phyloP scores from a whole-genome alignment of 2,113 vertebrate species.

The Psittacara wagleri region DNA sequence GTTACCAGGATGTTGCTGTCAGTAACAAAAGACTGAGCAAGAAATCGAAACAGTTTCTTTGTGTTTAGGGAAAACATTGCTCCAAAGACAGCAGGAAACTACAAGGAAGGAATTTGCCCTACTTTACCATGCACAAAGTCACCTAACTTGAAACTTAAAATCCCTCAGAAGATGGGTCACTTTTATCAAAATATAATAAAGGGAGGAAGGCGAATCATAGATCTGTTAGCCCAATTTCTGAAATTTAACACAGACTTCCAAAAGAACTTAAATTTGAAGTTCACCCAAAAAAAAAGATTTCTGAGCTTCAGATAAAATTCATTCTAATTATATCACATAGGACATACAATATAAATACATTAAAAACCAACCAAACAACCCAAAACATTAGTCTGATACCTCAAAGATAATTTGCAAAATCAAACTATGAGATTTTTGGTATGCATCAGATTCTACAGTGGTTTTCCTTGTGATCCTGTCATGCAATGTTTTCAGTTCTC shows the following conservation, averaged over 20 bases:
- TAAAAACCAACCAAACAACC: not conserved
- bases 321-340: not conserved
- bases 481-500: not conserved
- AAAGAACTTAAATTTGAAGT: not conserved
- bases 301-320: not conserved
- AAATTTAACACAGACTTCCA: not conserved
- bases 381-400: not conserved
- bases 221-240: not conserved
- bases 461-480: not conserved
- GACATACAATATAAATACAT: not conserved
- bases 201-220: not conserved
- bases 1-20: not conserved
- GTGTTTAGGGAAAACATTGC: not conserved
- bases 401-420: not conserved
- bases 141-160: not conserved
- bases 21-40: not conserved
- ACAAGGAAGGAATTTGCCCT: not conserved
- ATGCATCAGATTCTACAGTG: not conserved
- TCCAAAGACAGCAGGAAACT: not conserved
- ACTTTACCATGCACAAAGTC: not conserved
- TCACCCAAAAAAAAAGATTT: not conserved
- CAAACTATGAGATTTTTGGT: not conserved
- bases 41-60: not conserved
- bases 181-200: not conserved
- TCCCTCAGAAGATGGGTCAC: not conserved